phyloP scores from a whole-genome alignment of 2,888 invertebrate genomes.

The Himalopsyche kuldschensis region DNA sequence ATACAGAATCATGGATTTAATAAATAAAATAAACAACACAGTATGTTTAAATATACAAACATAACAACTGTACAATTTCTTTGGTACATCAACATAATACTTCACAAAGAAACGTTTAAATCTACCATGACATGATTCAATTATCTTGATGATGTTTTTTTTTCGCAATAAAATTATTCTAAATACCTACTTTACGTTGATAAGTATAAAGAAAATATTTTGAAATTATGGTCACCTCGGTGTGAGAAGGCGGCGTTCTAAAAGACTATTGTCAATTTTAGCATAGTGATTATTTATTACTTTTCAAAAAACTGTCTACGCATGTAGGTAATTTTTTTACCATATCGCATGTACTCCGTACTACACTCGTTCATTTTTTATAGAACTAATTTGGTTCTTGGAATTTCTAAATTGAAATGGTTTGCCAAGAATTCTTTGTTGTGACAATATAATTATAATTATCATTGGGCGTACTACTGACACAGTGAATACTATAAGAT shows the following conservation, averaged over 20 bases:
- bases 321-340: not conserved
- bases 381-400: not conserved
- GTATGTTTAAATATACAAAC: too few relatives aligned
- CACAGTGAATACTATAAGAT: not conserved
- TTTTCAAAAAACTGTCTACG: not conserved
- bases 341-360: not conserved
- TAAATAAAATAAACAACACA: too few relatives aligned
- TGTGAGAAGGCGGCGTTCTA: not conserved
- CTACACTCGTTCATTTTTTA: not conserved
- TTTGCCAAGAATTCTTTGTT: not conserved
- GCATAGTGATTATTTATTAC: not conserved
- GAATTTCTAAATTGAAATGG: not conserved
- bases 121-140: too few relatives aligned
- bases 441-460: not conserved
- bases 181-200: too few relatives aligned
- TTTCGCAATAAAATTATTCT: too few relatives aligned
- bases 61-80: too few relatives aligned
- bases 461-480: too few relatives aligned
- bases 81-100: too few relatives aligned
- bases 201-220: too few relatives aligned
- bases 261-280: not conserved
- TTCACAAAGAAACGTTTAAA: too few relatives aligned
- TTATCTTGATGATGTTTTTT: too few relatives aligned
- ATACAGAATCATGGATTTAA: too few relatives aligned
- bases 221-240: not conserved